Percentiles rank a stretch among this genome's conserved stretches.
phyloP scores from a whole-genome alignment of 2,113 vertebrate genomes.

The Zootoca vivipara region DNA sequence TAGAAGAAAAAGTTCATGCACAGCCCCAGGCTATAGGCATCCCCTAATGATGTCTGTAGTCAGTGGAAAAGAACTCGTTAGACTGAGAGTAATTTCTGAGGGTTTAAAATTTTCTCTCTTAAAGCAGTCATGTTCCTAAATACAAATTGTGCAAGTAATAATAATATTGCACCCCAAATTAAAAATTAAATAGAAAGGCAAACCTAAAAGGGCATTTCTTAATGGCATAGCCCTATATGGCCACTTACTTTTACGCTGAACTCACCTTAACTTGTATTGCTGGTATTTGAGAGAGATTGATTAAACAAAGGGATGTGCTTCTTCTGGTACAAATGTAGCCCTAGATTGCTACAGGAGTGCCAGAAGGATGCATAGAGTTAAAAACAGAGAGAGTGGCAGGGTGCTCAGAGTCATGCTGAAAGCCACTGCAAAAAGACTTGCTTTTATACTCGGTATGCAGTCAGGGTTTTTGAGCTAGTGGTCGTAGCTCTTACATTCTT shows the following conservation, averaged over 20 bases:
- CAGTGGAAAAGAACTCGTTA: constrained; percentile 94
- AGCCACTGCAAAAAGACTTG: constrained; percentile 42
- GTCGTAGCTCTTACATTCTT: constrained; percentile 38
- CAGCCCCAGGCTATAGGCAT: constrained; percentile 92
- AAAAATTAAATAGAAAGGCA: neutral
- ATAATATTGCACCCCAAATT: neutral
- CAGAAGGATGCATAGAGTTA: constrained; percentile 68
- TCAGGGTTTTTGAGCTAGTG: constrained; percentile 41
- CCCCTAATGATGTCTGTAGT: constrained; percentile 98
- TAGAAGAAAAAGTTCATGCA: constrained; percentile 98
- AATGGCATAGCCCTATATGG: constrained; percentile 48
- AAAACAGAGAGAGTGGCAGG: constrained; percentile 57
- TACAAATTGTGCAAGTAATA: constrained; percentile 18
- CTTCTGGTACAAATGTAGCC: constrained; percentile 28
- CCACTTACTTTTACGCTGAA: constrained; percentile 60
- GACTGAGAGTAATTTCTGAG: constrained; percentile 95
- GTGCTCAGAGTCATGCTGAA: constrained; percentile 35
- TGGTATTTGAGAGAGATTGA: constrained; percentile 40
- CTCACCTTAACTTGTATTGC: constrained; percentile 16
- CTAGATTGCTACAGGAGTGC: constrained; percentile 53
- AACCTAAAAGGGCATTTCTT: constrained; percentile 52
- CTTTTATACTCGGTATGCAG: constrained; percentile 11
- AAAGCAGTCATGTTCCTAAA: constrained; percentile 86
- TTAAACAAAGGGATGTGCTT: constrained; percentile 18
- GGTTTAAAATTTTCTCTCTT: constrained; percentile 89